Base-by-base conservation (phyloP, 1,140 invertebrate genomes). In the Galleria mellonella region DNA sequence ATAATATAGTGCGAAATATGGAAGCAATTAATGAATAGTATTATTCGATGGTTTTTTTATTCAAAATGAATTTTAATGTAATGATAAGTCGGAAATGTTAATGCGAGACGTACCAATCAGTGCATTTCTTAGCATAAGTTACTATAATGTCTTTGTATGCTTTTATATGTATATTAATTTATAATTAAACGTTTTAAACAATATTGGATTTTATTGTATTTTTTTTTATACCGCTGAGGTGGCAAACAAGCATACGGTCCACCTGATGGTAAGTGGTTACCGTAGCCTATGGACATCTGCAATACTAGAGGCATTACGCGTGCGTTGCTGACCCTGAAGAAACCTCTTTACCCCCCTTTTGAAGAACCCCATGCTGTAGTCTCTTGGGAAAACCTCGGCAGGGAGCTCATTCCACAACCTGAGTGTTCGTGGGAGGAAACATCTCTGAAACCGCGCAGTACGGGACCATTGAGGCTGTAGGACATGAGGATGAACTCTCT, bases 161-260 rank as follows among this genome's bases (percentile, higher is more conserved):
- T 75, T 82, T 78, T 78, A n/a, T n/a, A n/a, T n/a, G 77, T 77
- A 77, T 74, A 79, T 71, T 75, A 81, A 78, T 76, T 77, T 79
- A 75, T 83, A 83, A 79, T 64, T 77, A 78, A 81, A 75, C 73
- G 71, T 74, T 78, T 78, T 68, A 72, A 74, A 62, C 58, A 55
- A 62, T n/a, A n/a, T n/a, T n/a, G n/a, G n/a, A 15, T 10, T 36
- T 27, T 13, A 32, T 2, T 41, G 43, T 53, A 55, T 37, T 7
- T 37, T 11, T 23, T 11, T 8, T 35, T 6, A 14, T 35, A n/a
- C n/a, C n/a, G n/a, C n/a, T n/a, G n/a, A n/a, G n/a, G n/a, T n/a
- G n/a, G n/a, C n/a, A 9, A 6, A 35, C n/a, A 35, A 14, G 11
- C 10, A 2, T 10, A 5, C 11, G 1, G 10, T 35, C 1, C 1